Evolutionary conservation across 2,113 vertebrate genomes (phyloP).

Genomic region (Trematomus loennbergii): DNA sequence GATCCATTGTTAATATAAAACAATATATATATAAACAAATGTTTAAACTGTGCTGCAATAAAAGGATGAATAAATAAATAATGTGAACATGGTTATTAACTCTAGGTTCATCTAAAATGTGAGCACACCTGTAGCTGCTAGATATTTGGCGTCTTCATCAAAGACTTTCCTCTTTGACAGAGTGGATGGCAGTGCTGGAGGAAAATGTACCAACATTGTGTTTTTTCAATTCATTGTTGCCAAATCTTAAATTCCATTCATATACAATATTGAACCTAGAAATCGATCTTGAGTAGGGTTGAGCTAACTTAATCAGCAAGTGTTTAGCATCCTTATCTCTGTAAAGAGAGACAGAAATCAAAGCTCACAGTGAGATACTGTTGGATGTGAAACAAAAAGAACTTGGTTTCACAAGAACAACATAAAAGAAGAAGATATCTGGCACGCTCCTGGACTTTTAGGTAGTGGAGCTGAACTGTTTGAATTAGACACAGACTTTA

Average conservation of each 20-base stretch:
- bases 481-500: slow-evolving; percentile 16
- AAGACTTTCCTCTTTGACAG: background rate
- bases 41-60: background rate
- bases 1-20: background rate
- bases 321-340: slow-evolving; percentile 11
- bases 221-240: background rate
- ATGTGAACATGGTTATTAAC: background rate
- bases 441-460: slow-evolving; percentile 22
- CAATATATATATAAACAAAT: too few species aligned
- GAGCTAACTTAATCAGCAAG: slow-evolving; percentile 2
- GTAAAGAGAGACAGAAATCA: slow-evolving; percentile 40
- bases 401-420: slow-evolving; percentile 51
- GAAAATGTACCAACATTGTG: background rate
- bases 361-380: background rate
- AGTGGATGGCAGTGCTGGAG: background rate
- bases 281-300: background rate
- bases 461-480: slow-evolving; percentile 25
- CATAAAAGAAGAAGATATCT: slow-evolving; percentile 43
- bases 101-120: background rate
- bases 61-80: background rate
- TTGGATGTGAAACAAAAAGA: slow-evolving; percentile 43
- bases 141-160: background rate
- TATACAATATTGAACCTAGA: background rate
- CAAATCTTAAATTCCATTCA: slow-evolving; percentile 3
- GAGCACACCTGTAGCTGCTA: background rate